Evolutionary conservation across 1,140 invertebrate genomes (phyloP), one percentile per base, ranked within the genome.

Genomic region (Heliconius hermathena): DNA sequence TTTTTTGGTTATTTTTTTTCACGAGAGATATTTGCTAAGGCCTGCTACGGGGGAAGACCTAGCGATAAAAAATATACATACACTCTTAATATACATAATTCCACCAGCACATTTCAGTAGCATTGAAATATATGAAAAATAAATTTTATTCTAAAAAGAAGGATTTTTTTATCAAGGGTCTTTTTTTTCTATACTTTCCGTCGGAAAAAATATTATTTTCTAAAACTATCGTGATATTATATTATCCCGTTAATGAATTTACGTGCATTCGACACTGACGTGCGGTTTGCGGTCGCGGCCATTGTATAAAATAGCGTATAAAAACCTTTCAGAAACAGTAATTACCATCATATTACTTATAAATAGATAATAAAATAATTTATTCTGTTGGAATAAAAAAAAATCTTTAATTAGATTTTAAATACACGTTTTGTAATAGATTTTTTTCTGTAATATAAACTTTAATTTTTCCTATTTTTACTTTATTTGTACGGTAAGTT

Each of bases 211-310:
- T 9, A 46, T 8, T 38, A 36, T 36, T 72, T n/a, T 72, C 71
- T 38, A 72, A 72, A 76, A 66, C 54, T 6, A 33, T 26, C 33
- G 33, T 76, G 8, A 76, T 76, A 66, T 20, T 66, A 76, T 76
- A 66, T 20, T 66, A 33, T 76, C 20, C 66, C 73, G 73, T 75
- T 79, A 79, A 79, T 75, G 46, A 75, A 75, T 75, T 71, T 49
- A 52, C 78, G 73, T 79, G 78, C 73, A 79, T 79, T 79, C 73
- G 78, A 79, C 78, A 75, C 60, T 79, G 78, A 79, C 73, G 52
- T 57, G 78, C 73, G 78, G 78, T 79, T 41, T 76, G 78, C 78
- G 78, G 78, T 75, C 66, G 52, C 72, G 8, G 54, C 22, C n/a
- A 71, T 66, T 33, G 60, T 75, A 71, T 75, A 75, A 66, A 79